These are phyloP conservation scores for Oasisia sp. DNA, from an alignment of 2,888 invertebrate species.

Conservation along the genomic window DNA sequence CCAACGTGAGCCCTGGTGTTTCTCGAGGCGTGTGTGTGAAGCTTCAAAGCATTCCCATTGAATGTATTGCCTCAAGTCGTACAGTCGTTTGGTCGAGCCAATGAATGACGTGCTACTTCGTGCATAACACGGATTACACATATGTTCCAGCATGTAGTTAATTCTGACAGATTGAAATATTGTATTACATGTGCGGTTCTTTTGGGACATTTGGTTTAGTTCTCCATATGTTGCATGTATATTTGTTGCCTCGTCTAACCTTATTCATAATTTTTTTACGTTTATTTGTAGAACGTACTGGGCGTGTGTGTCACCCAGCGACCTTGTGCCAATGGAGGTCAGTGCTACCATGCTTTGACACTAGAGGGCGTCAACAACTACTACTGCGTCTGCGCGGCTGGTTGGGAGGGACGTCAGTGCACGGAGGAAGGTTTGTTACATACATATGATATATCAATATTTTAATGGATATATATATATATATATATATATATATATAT, in stretches of 20 bases:
- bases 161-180: too few relatives aligned
- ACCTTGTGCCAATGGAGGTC: slow-evolving; percentile 54
- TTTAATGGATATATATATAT: too few relatives aligned
- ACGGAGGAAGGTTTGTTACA: slow-evolving; percentile 48
- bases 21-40: background rate
- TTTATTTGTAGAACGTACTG: slow-evolving; percentile 46
- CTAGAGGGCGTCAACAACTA: slow-evolving; percentile 42
- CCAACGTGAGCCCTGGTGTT: background rate
- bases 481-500: too few relatives aligned
- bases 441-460: too few relatives aligned
- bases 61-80: background rate
- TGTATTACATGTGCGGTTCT: too few relatives aligned
- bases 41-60: background rate
- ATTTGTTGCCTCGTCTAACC: too few relatives aligned
- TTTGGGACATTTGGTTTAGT: too few relatives aligned
- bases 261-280: too few relatives aligned
- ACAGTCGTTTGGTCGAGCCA: background rate
- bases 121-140: too few relatives aligned
- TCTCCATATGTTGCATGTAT: too few relatives aligned
- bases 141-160: too few relatives aligned
- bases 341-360: slow-evolving; percentile 45
- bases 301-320: slow-evolving; percentile 51
- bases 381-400: slow-evolving; percentile 52
- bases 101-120: background rate
- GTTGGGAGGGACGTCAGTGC: slow-evolving; percentile 52